Base-by-base conservation (phyloP, 1,140 invertebrate species). In the Drosophila guanche region DNA sequence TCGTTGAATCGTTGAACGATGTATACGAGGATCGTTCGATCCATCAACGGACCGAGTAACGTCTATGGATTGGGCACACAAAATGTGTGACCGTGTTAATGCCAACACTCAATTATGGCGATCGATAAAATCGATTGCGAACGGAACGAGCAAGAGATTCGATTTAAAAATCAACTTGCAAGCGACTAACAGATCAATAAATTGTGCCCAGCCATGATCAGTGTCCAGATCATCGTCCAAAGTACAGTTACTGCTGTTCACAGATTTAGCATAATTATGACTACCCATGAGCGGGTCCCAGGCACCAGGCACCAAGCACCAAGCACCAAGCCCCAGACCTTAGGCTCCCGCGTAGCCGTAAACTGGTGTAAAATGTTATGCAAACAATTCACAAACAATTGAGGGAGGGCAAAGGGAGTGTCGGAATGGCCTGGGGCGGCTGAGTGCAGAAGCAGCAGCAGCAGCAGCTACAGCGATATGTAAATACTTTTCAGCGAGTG, bases 351-450 rank as follows among this genome's bases (percentile, higher is more conserved):
- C 80, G 57, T 48, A 59, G 66, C 60, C 59, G 45, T 58, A 76
- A 76, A 77, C 56, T 79, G 66, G 80, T 85, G 81, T 86, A 85
- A 85, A 86, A 77, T 79, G 78, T 85, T 85, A 85, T 85, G 80
- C 81, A 86, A 85, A 84, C 79, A 84, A 85, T 84, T 74, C 57
- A 57, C 73, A 66, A 80, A 81, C 60, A 78, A 68, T 67, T 53
- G 60, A 33, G 41, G 27, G 20, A 47, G 41, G 37, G 12, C 4
- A 10, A 8, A 29, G 10, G 48, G 12, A 12, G 33, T 37, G 33
- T 37, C 10, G 33, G 33, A 37, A 37, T 37, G 33, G 33, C 33
- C 33, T 5, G 12, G 33, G 8, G 41, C 3, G 25, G 7, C 22
- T 5, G 22, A 14, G 47, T 33, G 29, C 29, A 43, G 25, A 42